These are phyloP conservation scores for Nannoperca australis DNA, from an alignment of 2,797 vertebrate genomes.

Conservation along the genomic window DNA sequence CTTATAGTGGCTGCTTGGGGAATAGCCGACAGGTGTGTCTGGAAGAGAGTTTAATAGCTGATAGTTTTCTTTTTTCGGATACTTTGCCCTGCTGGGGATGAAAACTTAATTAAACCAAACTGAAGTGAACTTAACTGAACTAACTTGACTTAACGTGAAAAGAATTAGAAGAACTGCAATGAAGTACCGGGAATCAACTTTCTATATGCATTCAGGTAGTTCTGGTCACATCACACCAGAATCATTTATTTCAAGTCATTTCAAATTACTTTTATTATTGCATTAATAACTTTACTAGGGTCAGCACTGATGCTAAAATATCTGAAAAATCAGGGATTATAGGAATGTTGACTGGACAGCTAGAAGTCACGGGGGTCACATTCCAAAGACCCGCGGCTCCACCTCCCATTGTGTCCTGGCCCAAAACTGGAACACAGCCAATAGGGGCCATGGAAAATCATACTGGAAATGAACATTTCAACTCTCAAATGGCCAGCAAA, in stretches of 20 bases:
- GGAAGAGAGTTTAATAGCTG: not conserved
- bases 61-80: not conserved
- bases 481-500: constrained; percentile 21
- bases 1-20: not conserved
- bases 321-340: constrained; percentile 50
- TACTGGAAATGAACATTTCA: constrained; percentile 68
- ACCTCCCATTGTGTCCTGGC: constrained; percentile 85
- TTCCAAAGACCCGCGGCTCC: constrained; percentile 82
- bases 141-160: not conserved
- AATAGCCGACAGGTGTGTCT: not conserved
- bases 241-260: not conserved
- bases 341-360: constrained; percentile 68
- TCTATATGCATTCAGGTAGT: not conserved
- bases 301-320: constrained; percentile 25
- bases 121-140: not conserved
- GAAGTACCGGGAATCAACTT: not conserved
- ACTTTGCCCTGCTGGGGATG: not conserved
- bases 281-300: constrained; percentile 16
- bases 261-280: constrained; percentile 14
- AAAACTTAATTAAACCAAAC: not conserved
- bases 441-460: constrained; percentile 44
- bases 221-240: not conserved
- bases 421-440: constrained; percentile 64
- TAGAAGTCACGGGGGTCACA: constrained; percentile 80
- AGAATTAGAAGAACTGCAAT: not conserved